phyloP scores from a whole-genome alignment of 2,797 vertebrate genomes.

The Macropodus opercularis region DNA sequence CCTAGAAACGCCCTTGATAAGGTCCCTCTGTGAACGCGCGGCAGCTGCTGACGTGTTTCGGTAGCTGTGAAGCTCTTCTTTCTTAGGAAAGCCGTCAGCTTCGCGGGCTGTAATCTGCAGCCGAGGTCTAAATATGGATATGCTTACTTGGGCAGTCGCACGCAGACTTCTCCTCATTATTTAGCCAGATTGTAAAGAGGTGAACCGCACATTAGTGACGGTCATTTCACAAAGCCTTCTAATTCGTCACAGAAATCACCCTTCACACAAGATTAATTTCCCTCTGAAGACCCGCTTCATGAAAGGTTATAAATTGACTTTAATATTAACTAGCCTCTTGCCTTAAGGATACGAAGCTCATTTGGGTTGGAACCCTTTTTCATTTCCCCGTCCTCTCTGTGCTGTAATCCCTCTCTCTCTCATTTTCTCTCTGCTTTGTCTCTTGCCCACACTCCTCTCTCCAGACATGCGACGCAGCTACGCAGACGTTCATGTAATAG shows the following conservation, averaged over 20 bases:
- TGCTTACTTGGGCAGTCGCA: slow-evolving; percentile 30
- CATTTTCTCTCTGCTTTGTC: slow-evolving; percentile 10
- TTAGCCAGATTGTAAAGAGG: slow-evolving; percentile 39
- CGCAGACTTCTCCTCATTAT: slow-evolving; percentile 23
- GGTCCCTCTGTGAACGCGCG: too few relatives aligned
- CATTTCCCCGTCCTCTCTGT: slow-evolving; percentile 19
- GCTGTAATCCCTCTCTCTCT: slow-evolving; percentile 17
- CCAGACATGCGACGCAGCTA: slow-evolving; percentile 55
- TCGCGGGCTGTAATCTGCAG: background rate
- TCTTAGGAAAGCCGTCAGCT: background rate
- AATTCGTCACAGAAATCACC: slow-evolving; percentile 75
- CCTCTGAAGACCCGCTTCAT: slow-evolving; percentile 61
- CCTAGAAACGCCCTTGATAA: too few relatives aligned
- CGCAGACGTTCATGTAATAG: slow-evolving; percentile 59
- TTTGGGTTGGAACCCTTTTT: slow-evolving; percentile 60
- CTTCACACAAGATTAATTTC: slow-evolving; percentile 79
- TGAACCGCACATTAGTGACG: slow-evolving; percentile 46
- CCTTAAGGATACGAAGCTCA: slow-evolving; percentile 74
- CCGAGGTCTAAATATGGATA: slow-evolving; percentile 21
- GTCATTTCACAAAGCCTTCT: slow-evolving; percentile 54
- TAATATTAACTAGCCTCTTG: slow-evolving; percentile 79
- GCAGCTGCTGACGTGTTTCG: too few relatives aligned
- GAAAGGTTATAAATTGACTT: slow-evolving; percentile 80
- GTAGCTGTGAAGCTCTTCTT: too few relatives aligned
- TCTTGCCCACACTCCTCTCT: slow-evolving; percentile 17